These are phyloP conservation scores for Crocidura indochinensis DNA, from an alignment of 2,797 vertebrate species.

Conservation along the genomic window DNA sequence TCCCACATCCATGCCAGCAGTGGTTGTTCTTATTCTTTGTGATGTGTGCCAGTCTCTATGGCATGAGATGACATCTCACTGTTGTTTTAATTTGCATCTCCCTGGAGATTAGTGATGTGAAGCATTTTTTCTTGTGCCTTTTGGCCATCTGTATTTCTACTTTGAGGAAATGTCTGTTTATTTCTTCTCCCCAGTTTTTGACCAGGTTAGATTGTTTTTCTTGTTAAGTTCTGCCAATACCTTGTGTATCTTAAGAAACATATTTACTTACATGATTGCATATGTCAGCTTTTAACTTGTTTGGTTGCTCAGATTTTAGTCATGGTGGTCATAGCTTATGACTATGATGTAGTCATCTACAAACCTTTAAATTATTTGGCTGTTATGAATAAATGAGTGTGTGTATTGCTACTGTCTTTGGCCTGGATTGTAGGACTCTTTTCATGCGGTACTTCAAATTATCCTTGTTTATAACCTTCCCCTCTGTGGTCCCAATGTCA, in stretches of 20 bases:
- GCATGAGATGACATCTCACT: too few relatives aligned
- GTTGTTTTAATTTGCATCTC: too few relatives aligned
- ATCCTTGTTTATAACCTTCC: conserved; percentile 58
- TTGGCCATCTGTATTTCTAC: too few relatives aligned
- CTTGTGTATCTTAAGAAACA: neutral
- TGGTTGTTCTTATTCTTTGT: too few relatives aligned
- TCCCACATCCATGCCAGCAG: too few relatives aligned
- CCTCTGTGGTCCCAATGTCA: conserved; percentile 72
- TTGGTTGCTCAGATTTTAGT: conserved; percentile 59
- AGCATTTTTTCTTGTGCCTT: too few relatives aligned
- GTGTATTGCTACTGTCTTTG: conserved; percentile 39
- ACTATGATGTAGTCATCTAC: conserved; percentile 46
- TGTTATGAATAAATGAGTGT: neutral
- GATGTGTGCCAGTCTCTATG: too few relatives aligned
- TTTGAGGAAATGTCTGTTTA: too few relatives aligned
- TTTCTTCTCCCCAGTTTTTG: too few relatives aligned
- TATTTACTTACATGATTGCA: conserved; percentile 42
- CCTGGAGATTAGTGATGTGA: too few relatives aligned
- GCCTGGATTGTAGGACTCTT: conserved; percentile 56
- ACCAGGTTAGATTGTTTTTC: too few relatives aligned
- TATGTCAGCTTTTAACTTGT: conserved; percentile 53
- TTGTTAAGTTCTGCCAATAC: too few relatives aligned
- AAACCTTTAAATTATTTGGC: conserved; percentile 55
- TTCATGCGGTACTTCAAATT: conserved; percentile 62
- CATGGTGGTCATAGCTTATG: conserved; percentile 59